phyloP scores from a whole-genome alignment of 2,113 vertebrate genomes.

The Sula dactylatra region DNA sequence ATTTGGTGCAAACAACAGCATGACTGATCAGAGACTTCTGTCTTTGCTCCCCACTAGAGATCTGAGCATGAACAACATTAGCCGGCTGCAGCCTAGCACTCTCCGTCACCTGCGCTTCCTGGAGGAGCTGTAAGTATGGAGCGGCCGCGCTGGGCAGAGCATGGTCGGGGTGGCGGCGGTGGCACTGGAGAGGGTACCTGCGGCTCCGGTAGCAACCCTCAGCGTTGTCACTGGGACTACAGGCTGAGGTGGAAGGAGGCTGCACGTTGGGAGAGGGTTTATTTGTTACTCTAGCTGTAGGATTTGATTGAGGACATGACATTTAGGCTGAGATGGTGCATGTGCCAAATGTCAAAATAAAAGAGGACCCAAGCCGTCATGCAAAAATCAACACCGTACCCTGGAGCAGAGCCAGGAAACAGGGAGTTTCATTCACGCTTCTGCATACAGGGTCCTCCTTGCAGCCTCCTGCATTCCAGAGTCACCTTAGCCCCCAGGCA shows the following conservation, averaged over 20 bases:
- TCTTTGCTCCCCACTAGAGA: conserved; percentile 75
- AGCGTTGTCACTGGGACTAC: not conserved
- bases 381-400: not conserved
- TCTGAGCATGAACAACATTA: conserved; percentile 98
- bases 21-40: not conserved
- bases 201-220: not conserved
- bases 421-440: not conserved
- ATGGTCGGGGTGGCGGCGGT: accelerated
- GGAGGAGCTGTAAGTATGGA: conserved; percentile 90
- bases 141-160: accelerated
- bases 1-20: not conserved
- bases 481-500: accelerated
- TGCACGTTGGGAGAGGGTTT: not conserved
- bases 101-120: conserved; percentile 88
- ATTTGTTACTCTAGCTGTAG: not conserved
- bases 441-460: not conserved
- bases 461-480: not conserved
- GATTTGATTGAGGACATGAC: not conserved
- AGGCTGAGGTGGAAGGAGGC: not conserved
- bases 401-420: not conserved
- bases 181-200: not conserved
- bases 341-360: not conserved
- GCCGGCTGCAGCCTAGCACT: conserved; percentile 78
- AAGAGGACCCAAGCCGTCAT: not conserved
- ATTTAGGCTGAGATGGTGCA: not conserved